Evolutionary conservation across 2,888 invertebrate species (phyloP), one percentile per base, ranked within the genome.

Genomic region (Alviniconcha strummeri): DNA sequence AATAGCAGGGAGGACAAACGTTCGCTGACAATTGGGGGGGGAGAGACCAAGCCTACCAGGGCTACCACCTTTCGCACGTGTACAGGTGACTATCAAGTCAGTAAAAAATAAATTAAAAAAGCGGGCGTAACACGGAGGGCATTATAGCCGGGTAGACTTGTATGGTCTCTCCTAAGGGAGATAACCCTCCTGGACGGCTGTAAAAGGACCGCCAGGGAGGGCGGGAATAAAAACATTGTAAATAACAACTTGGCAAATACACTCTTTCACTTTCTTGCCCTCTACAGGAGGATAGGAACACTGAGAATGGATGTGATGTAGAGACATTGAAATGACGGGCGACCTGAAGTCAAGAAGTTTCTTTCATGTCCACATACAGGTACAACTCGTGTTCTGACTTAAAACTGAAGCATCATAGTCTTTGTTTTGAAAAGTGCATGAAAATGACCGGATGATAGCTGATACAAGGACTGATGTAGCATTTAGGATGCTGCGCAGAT

Each of bases 41-140:
- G 69, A 80, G 80, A 56, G 69, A 67, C 80, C 56, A 67, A 80
- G 77, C 64, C 82, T 71, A 82, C 82, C 82, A 82, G 82, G 84
- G 84, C 85, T 85, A 85, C 84, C 88, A 90, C 89, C 89, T 89
- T 88, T 89, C 90, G 88, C 90, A 89, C 87, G 88, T 89, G 88
- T 88, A 88, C 87, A 86, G 84, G 81, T 84, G 83, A 81, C 79
- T 85, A 85, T 86, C 83, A 88, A 87, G 87, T 52, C 81, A 52
- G 13, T 82, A 80, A 76, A 80, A 80, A 80, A 83, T 80, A 67
- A 54, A 4, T 56, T 60, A 36, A 19, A 74, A 80, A 83, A 79
- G 60, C 36, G 52, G 64, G 74, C 36, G 60, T 64, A 72, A 83
- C 83, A 83, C 80, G 83, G 83, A 83, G 83, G 83, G 83, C 83